Evolutionary conservation across 2,888 invertebrate genomes (phyloP).

Genomic region (Ornithoptera alexandrae): DNA sequence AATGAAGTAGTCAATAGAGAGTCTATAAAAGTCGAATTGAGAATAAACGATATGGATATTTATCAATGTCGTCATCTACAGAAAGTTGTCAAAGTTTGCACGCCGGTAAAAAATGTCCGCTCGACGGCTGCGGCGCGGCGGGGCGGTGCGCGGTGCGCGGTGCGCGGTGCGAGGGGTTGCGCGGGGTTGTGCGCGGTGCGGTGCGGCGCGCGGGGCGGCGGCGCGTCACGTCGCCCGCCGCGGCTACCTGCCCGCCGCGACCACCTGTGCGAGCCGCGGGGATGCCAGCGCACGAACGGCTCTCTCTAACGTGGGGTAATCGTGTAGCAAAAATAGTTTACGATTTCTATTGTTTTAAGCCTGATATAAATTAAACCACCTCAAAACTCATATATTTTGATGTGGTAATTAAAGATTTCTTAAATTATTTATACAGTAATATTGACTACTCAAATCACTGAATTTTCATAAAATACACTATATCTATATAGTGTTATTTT

Average conservation of each 20-base stretch:
- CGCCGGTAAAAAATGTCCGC: slow-evolving; percentile 23
- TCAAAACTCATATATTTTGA: no score
- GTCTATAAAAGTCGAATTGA: neutral
- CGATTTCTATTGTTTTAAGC: no score
- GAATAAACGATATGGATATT: slow-evolving; percentile 8
- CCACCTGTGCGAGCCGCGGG: slow-evolving; percentile 62
- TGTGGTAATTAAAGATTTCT: no score
- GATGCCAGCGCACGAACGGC: slow-evolving; percentile 33
- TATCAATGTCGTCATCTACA: slow-evolving; percentile 20
- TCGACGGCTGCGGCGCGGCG: slow-evolving; percentile 18
- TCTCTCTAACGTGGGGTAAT: slow-evolving; percentile 3
- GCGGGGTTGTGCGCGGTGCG: slow-evolving; percentile 25
- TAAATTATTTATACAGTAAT: no score
- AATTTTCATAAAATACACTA: no score
- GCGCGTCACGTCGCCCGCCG: slow-evolving; percentile 1
- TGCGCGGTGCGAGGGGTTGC: slow-evolving; percentile 14
- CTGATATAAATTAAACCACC: no score
- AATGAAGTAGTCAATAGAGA: no score
- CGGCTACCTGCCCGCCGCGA: slow-evolving; percentile 37
- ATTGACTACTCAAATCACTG: no score
- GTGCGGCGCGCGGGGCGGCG: slow-evolving; percentile 30
- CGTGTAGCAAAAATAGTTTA: neutral
- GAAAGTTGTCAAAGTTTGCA: slow-evolving; percentile 28
- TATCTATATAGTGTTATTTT: no score
- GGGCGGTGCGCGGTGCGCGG: slow-evolving; percentile 15